Conservation (phyloP, 2,888 invertebrate species). For the Deroplatys truncata region DNA sequence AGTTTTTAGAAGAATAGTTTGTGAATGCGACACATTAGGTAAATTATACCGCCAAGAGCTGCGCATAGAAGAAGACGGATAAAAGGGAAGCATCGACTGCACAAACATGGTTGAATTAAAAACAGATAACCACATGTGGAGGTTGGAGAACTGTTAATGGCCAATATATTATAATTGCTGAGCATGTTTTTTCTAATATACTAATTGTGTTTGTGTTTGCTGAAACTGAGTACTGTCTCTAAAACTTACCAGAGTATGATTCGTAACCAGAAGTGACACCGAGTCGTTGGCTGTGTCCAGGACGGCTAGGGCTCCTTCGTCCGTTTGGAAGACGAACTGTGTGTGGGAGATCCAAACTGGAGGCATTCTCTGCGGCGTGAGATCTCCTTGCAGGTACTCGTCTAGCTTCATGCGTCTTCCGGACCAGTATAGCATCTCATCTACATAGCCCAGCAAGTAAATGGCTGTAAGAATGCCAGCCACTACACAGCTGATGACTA, state of each 20-base stretch:
- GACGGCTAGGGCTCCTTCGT: slow-evolving; percentile 78
- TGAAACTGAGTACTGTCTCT: too few species aligned
- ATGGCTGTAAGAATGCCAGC: slow-evolving; percentile 85
- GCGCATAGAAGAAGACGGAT: too few species aligned
- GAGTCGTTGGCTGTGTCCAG: slow-evolving; percentile 76
- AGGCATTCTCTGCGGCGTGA: slow-evolving; percentile 67
- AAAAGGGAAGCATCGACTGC: too few species aligned
- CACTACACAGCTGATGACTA: slow-evolving; percentile 83
- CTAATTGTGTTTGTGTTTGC: too few species aligned
- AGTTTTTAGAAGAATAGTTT: too few species aligned
- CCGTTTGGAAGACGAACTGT: slow-evolving; percentile 81
- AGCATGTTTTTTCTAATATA: too few species aligned
- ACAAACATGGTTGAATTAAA: too few species aligned
- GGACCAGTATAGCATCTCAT: slow-evolving; percentile 85
- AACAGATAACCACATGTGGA: too few species aligned
- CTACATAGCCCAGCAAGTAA: slow-evolving; percentile 84
- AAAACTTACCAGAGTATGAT: slow-evolving; percentile 74
- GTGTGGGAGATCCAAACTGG: slow-evolving; percentile 78
- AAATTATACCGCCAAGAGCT: too few species aligned
- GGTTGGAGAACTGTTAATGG: too few species aligned
- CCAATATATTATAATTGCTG: too few species aligned
- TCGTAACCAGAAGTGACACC: slow-evolving; percentile 75
- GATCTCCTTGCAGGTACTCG: slow-evolving; percentile 71
- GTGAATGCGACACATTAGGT: too few species aligned
- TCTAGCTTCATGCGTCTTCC: slow-evolving; percentile 80